Base-by-base conservation (phyloP, 2,113 vertebrate genomes). In the Myxocyprinus asiaticus region DNA sequence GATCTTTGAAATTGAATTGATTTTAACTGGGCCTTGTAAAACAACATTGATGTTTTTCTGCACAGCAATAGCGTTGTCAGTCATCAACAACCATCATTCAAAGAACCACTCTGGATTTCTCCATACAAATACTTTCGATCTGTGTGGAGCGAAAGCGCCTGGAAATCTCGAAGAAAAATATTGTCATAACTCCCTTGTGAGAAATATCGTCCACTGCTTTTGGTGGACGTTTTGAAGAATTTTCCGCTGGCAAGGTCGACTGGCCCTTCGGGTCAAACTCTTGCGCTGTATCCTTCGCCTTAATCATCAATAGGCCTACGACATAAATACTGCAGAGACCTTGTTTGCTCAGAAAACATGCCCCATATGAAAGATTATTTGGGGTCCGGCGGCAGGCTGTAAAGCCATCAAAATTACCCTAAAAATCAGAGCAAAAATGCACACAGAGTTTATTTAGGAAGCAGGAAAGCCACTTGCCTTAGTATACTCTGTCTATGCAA, bases 171-270 rank as follows among this genome's bases (percentile, higher is more conserved):
- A 94, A 95, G 92, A 92, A 95, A 94, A 95, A 95, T 96, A 95
- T 96, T 95, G 92, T 95, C 93, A 93, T 94, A 95, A 90, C 92
- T 93, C 92, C 93, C 93, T 93, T 94, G 92, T 95, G 93, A 94
- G 93, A 95, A 94, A 95, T 95, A 94, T 94, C 86, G 82, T 94
- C 93, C 91, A 92, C 90, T 93, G 91, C 89, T 77, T 82, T 78
- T 82, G 88, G 53, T 90, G 89, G 91, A 80, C 83, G 77, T 94
- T n/a, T 94, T 94, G 91, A 94, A 93, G 91, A 92, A 73, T 70
- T 79, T 81, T 93, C 90, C 33, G 85, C 92, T 94, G 92, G 92
- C 90, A 89, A 89, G 90, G 91, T 94, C 92, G 82, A 88, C 85
- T 85, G 88, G 89, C 91, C 90, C 90, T 92, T 87, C 43, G 83